Conservation (phyloP, 2,113 vertebrate genomes). For the Uria aalge region DNA sequence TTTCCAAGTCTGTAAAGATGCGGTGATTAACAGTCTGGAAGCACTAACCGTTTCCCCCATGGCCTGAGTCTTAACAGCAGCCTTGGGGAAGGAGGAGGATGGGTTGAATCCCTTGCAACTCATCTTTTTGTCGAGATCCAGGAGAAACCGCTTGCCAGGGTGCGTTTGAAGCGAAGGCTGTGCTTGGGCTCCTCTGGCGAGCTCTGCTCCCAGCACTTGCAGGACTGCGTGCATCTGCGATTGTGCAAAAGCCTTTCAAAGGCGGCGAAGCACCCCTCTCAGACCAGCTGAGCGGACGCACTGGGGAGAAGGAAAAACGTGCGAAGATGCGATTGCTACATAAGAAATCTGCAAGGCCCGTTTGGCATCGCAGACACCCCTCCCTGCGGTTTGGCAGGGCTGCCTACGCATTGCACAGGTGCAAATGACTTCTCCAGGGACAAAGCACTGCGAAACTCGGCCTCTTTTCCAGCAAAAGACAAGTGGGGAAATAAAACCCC, state of each 20-base stretch:
- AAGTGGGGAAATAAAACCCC: constrained; percentile 43
- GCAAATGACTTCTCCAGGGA: constrained; percentile 60
- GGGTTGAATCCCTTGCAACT: neutral
- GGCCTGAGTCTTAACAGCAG: neutral
- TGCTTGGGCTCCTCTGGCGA: neutral
- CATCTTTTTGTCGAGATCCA: neutral
- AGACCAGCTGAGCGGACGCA: neutral
- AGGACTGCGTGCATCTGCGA: fast-evolving
- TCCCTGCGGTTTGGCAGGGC: neutral
- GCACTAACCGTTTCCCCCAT: neutral
- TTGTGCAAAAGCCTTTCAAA: neutral
- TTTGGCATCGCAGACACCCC: neutral
- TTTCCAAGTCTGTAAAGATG: constrained; percentile 20
- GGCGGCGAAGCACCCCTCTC: neutral
- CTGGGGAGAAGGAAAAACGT: neutral
- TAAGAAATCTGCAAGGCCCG: neutral
- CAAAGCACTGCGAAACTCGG: neutral
- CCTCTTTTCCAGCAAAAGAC: constrained; percentile 26
- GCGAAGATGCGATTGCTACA: neutral
- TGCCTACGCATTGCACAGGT: constrained; percentile 10
- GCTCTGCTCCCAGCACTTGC: neutral
- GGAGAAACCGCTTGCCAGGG: neutral
- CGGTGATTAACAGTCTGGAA: constrained; percentile 43
- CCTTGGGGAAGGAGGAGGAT: neutral
- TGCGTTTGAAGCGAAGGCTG: neutral